phyloP scores from a whole-genome alignment of 92 coral and sea anemone genomes.

The Zoanthus sansibaricus region DNA sequence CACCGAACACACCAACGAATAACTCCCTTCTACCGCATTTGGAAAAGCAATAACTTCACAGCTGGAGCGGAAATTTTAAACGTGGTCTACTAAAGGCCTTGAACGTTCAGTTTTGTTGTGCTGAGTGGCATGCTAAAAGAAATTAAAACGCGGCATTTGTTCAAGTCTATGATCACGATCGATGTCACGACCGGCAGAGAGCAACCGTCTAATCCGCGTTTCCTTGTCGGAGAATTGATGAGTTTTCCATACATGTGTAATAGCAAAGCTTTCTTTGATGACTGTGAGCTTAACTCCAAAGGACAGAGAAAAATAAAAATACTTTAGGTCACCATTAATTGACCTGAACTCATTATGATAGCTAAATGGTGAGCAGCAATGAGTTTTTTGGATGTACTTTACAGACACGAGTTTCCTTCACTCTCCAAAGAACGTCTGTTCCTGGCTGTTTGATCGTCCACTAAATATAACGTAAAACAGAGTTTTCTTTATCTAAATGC shows the following conservation, averaged over 20 bases:
- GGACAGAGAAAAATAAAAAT: constrained; percentile 34
- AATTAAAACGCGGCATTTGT: constrained; percentile 49
- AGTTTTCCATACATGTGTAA: constrained; percentile 23
- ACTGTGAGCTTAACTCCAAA: constrained; percentile 11
- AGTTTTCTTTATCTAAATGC: too few relatives aligned
- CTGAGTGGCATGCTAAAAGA: constrained; percentile 32
- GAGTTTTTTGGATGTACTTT: background rate
- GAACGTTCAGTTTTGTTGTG: constrained; percentile 3
- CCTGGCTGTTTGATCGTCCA: background rate
- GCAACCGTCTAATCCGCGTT: constrained; percentile 16
- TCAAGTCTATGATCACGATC: constrained; percentile 23
- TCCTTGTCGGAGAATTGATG: constrained; percentile 45
- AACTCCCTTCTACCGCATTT: constrained; percentile 29
- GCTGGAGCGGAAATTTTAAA: constrained; percentile 47
- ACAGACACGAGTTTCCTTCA: background rate
- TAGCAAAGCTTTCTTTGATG: constrained; percentile 18
- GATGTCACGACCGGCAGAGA: background rate
- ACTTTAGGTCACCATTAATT: background rate
- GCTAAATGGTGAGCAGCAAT: background rate
- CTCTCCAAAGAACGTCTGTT: background rate
- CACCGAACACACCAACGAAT: constrained; percentile 17
- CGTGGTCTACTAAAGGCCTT: constrained; percentile 10
- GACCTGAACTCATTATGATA: constrained; percentile 14
- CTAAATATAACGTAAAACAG: too few relatives aligned
- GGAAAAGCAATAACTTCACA: constrained; percentile 49